Base-by-base conservation (phyloP, 2,888 invertebrate species). In the Hirtodrosophila alboralis region DNA sequence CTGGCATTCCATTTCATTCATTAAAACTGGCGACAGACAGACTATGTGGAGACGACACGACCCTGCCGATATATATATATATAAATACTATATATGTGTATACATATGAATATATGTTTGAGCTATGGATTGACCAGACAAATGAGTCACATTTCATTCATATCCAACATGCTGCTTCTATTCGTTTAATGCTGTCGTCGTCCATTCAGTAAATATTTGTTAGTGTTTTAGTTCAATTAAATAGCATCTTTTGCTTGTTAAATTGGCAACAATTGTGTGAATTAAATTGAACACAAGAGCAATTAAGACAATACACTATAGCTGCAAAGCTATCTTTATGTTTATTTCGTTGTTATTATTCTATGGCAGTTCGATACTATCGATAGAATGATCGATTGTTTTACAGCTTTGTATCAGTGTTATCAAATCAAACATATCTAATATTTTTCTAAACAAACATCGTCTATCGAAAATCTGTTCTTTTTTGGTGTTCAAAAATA, bases 11-110 rank as follows among this genome's bases (percentile, higher is more conserved):
- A 71, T 73, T 84, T 81, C 86, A 86, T 86, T 84, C 85, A 86
- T 84, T 84, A 84, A 86, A 78, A 60, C 67, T 67, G 86, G 75
- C 80, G 83, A 84, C 81, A 75, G 75, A 84, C 81, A 62, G 75
- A 68, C 75, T 66, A 66, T 64, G 60, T 53, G 80, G 80, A 79
- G 80, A 79, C 78, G 63, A 61, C 48, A 47, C 57, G 56, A 56
- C 54, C 51, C 58, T 47, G 26, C 18, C 13, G 14, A 51, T n/a
- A 59, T 33, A 59, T 13, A 53, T 13, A 33, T 37, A 38, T 21
- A 58, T 18, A 33, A 21, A 31, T 31, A 53, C 9, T 13, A 18
- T 7, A 12, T 23, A n/a, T 8, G 18, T 31, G 6, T 28, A 6
- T 18, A 26, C 4, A 45, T 18, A 10, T 41, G 14, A 12, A 21